Evolutionary conservation across 2,113 vertebrate genomes (phyloP).

Genomic region (cattle (Bos taurus)): DNA sequence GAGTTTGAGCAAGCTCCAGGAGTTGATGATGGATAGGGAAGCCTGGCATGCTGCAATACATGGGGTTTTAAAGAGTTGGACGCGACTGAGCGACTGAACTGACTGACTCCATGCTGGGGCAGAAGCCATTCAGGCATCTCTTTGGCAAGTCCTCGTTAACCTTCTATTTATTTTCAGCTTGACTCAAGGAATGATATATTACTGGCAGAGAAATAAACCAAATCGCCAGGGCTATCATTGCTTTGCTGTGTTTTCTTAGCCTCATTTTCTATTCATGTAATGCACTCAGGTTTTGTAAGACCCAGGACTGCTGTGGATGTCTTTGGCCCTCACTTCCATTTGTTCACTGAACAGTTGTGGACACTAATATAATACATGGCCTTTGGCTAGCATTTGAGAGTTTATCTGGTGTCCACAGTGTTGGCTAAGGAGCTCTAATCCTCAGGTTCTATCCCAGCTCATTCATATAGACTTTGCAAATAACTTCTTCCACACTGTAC

Average conservation of each 20-base stretch:
- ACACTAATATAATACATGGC: not conserved
- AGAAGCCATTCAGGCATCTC: not conserved
- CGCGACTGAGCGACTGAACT: not conserved
- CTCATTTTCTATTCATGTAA: not conserved
- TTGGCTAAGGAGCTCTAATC: not conserved
- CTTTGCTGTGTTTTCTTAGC: not conserved
- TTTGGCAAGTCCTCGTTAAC: not conserved
- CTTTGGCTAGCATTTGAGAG: not conserved
- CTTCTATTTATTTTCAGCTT: not conserved
- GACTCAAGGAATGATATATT: not conserved
- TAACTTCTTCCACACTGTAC: not conserved
- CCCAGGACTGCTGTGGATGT: not conserved
- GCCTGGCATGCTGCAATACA: not conserved
- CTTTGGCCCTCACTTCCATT: not conserved
- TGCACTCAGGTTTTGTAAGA: not conserved
- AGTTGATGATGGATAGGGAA: not conserved
- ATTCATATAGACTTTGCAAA: not conserved
- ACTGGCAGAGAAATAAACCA: constrained; percentile 10
- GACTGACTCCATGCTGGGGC: not conserved
- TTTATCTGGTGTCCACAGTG: too few relatives aligned
- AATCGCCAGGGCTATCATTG: not conserved
- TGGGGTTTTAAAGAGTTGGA: not conserved
- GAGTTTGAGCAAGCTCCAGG: not conserved
- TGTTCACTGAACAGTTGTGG: not conserved
- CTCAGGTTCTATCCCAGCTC: not conserved